Base-by-base conservation (phyloP, 2,113 vertebrate genomes). In the zebrafish (Danio rerio) region DNA sequence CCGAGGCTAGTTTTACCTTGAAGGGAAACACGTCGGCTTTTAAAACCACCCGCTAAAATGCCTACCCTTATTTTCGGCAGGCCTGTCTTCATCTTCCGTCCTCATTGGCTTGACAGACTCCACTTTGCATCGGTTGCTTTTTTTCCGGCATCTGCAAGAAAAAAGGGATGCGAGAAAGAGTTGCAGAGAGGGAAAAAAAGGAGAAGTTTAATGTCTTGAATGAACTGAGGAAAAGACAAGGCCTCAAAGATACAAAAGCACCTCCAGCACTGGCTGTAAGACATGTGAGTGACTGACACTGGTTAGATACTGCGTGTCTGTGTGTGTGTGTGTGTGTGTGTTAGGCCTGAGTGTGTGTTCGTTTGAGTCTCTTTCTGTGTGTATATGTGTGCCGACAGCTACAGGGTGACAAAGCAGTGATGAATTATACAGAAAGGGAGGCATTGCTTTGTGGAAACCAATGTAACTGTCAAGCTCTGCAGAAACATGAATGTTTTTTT, bases 351-450 rank as follows among this genome's bases (percentile, higher is more conserved):
- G 63, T 66, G 63, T 66, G 63, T 66, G 13, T 31, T 31, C 7
- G 75, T 31, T n/a, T 62, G 43, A 62, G 59, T 50, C 8, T 65
- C 18, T 65, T 0, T 65, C 13, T 42, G 13, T 52, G 9, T 53
- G 73, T 16, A 59, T 71, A 55, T 74, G 78, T 62, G 20, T 72
- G 50, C 55, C 71, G 70, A 84, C 80, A 83, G 78, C 85, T 87
- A 81, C 69, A 53, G 49, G 58, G 85, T 86, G 80, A 88, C 82
- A 87, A 85, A 83, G 81, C 65, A 73, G 70, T 53, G 75, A 86
- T 88, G 84, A 87, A 90, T 81, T 87, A 88, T 88, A 83, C 78
- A 86, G 83, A 76, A 81, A 81, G 80, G 56, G 59, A 83, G 87
- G 83, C 83, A 81, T 55, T 88, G 86, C 85, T 87, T 90, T 85